Base-by-base conservation (phyloP, 2,797 vertebrate species). In the Clarias fuscus region DNA sequence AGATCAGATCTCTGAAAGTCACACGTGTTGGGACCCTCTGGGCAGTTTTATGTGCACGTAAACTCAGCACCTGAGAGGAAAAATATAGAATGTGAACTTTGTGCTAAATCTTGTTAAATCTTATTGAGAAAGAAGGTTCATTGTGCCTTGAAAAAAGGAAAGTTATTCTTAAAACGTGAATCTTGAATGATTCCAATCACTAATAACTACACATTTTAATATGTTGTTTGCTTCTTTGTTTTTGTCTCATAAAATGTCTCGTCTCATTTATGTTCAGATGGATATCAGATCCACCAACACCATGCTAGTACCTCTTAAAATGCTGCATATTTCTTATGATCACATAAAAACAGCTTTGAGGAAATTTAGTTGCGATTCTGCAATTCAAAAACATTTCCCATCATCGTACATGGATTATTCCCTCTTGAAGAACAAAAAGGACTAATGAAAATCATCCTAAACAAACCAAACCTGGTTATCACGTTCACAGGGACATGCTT, bases 1-100 rank as follows among this genome's bases (percentile, higher is more conserved):
- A 94, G 91, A 98, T 93, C 92, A 99, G 94, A 92, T 99, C 98
- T 93, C 94, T 97, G 93, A 99, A 94, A 91, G 95, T 95, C 90
- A 98, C 89, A 20, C 97, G 96, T 0, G 95, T 97, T 92, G 95
- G 93, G 27, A 73, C 43, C 79, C 82, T 88, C 75, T 81, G 84
- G 61, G 30, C 58, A 20, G 78, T 73, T 92, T 94, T 96, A 85
- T 93, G 96, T 85, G 93, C 79, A 30, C 10, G 67, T 40, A 81
- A 79, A 79, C 88, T 78, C 75, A 79, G 85, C 10, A 88, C 87
- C 88, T 90, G 83, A n/a, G 83, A n/a, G 15, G 17, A 79, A 61
- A 82, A 24, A 86, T 13, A 78, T 3, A 86, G 77, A 73, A 22
- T 20, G 27, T 56, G 17, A 84, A 79, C 68, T 68, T 33, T 37